Base-by-base conservation (phyloP, 2,888 invertebrate genomes). In the Cantharis flavilabris region DNA sequence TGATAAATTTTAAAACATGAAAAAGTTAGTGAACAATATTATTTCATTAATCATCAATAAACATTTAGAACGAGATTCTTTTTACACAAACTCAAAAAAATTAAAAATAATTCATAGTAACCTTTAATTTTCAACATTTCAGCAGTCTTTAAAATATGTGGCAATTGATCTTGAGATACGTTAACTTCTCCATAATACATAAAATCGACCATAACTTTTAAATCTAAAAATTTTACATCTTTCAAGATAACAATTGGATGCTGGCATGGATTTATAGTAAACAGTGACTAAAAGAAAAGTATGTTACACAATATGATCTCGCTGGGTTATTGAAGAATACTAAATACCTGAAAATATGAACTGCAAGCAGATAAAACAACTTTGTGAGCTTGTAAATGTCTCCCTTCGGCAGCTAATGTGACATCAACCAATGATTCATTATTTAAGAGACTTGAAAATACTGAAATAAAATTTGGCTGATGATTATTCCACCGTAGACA, bases 171-270 rank as follows among this genome's bases (percentile, higher is more conserved):
- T 86, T 96, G 95, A 1, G 96, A 95, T 30, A 97, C 96, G 88
- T 97, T 96, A 9, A 97, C 96, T 90, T 96, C 96, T 0, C 97
- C 97, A 84, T 95, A 95, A 87, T 97, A 97, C 95, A 97, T 97
- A 86, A 97, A 97, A 85, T 96, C 96, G 10, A 97, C 95, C 92
- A 97, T 95, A 28, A 95, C 95, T 86, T 95, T 94, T 76, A 97
- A 91, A 88, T 97, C 96, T 71, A 93, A 92, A 85, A 94, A 96
- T 84, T 95, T 94, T 10, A 97, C 95, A 90, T 97, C 96, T 88
- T 96, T 97, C 69, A 97, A 89, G 84, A 97, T 96, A 70, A 97
- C 96, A 84, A 97, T 96, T 5, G 97, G 96, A 89, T 97, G 96
- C 83, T 95, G 93, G 85, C 96, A 96, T 10, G 96, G 96, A 89